Evolutionary conservation across 1,140 invertebrate genomes (phyloP), one percentile per base, ranked within the genome.

Genomic region (Anastrepha obliqua): DNA sequence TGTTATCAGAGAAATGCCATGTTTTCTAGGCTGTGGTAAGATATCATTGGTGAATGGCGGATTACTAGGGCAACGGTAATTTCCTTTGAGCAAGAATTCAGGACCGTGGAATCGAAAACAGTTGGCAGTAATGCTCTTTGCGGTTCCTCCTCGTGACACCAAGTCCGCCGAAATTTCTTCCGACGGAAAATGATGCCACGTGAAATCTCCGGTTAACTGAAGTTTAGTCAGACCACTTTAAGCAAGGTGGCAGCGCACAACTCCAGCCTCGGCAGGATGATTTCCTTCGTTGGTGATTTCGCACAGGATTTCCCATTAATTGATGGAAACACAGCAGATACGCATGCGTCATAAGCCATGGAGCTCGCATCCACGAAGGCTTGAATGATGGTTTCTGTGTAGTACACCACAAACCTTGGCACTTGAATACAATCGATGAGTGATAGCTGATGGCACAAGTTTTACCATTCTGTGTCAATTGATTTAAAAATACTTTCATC

Each of bases 51-150:
- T 29, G 29, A 29, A 29, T 55, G 51, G 20, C 13, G 58, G 29
- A 55, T 39, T 39, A 7, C 39, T n/a, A 39, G 85, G 85, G 58
- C 85, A 86, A 11, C 17, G 11, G 9, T 62, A n/a, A 6, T 60
- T 5, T n/a, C 3, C 8, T 13, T 64, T 13, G 39, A 29, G 4
- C 15, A 86, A 13, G 39, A 62, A 86, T n/a, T 7, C 39, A 29
- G 93, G 93, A 9, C 93, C 93, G 29, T 89, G 2, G 90, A 91
- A 94, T 93, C 93, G 93, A 74, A 93, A 7, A 29, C 59, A 42
- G 29, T 78, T 74, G 13, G 89, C 86, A 15, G 89, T 86, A 7
- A 93, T 67, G 42, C 91, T 64, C 44, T 47, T 13, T 4, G 90
- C 87, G 2, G 62, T 20, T 55, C 89, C n/a, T 1, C 90, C 91